Base-by-base conservation (phyloP, 2,888 invertebrate species). In the Macroteleia sp. region DNA sequence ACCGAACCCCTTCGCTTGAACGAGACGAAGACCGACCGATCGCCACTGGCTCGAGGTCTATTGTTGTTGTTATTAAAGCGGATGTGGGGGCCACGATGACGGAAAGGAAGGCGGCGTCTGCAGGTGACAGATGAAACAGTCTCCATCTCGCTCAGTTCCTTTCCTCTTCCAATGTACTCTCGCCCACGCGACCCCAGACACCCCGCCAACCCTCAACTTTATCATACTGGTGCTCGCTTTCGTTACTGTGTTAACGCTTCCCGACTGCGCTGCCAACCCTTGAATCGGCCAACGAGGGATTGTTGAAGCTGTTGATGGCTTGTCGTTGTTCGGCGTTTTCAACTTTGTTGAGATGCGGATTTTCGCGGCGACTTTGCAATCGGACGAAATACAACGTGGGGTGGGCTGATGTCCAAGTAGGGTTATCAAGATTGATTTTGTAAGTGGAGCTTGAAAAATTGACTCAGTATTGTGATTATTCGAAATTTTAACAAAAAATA, bases 101-200 rank as follows among this genome's bases (percentile, higher is more conserved):
- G 90, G 90, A 91, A 91, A 91, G 91, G 89, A 91, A 90, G 89
- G 90, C 90, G 89, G 90, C 90, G 91, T 91, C 91, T 91, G 91
- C 90, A 90, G 90, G 91, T 91, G 91, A 91, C 91, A 91, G 90
- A 91, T 91, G 91, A 91, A 91, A 91, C 90, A 86, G 88, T 69
- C 78, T 83, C 85, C 62, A 34, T 73, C 54, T 71, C 71, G 44
- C 67, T 74, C 46, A 19, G 36, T 34, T 46, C 46, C 22, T 46
- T 22, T 56, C 36, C 52, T 34, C 46, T 34, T 42, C 52, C 39
- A 54, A 46, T 71, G 46, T 56, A 48, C 46, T 48, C 54, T 44
- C 42, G 50, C 34, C 61, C 67, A 54, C 77, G 62, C 67, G 39
- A 69, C 42, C 54, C 41, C 12, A 39, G 1, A 20, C 32, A 17